Percentiles rank a stretch among this genome's conserved stretches.
Evolutionary conservation across 2,797 vertebrate genomes (phyloP).

Genomic region (Premnoplex brunnescens): DNA sequence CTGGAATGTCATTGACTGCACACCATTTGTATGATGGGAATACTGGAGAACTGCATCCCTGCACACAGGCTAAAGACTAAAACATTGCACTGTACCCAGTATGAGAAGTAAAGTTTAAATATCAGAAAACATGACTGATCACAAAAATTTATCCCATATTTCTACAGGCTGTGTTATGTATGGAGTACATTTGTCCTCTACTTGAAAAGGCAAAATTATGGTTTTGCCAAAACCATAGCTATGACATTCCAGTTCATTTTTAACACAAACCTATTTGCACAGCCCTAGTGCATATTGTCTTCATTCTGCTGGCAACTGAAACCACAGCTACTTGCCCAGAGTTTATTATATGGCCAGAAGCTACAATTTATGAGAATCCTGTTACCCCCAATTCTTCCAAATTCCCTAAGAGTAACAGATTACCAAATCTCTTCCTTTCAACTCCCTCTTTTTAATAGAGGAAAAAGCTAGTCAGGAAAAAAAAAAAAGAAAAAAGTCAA

Average conservation of each 20-base stretch:
- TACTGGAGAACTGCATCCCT: background rate
- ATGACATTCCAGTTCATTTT: background rate
- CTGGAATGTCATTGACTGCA: background rate
- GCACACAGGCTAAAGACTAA: background rate
- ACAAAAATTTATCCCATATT: background rate
- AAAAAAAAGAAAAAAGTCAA: background rate
- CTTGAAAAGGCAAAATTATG: background rate
- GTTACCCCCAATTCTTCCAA: background rate
- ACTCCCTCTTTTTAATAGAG: background rate
- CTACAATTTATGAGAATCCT: slow-evolving; percentile 42
- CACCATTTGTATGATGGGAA: background rate
- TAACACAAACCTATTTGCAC: background rate
- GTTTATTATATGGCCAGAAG: slow-evolving; percentile 35
- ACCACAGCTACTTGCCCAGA: slow-evolving; percentile 40
- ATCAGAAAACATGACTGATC: background rate
- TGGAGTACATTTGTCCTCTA: background rate
- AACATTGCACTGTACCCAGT: background rate
- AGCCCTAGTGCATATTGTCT: background rate
- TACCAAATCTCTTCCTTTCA: background rate
- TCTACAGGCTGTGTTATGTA: background rate
- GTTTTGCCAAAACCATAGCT: background rate
- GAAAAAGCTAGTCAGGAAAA: background rate
- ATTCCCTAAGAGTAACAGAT: background rate
- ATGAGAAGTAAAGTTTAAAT: background rate
- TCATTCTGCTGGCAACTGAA: slow-evolving; percentile 7